phyloP scores from a whole-genome alignment of 2,113 vertebrate genomes.

The Mormyrus lacerda region DNA sequence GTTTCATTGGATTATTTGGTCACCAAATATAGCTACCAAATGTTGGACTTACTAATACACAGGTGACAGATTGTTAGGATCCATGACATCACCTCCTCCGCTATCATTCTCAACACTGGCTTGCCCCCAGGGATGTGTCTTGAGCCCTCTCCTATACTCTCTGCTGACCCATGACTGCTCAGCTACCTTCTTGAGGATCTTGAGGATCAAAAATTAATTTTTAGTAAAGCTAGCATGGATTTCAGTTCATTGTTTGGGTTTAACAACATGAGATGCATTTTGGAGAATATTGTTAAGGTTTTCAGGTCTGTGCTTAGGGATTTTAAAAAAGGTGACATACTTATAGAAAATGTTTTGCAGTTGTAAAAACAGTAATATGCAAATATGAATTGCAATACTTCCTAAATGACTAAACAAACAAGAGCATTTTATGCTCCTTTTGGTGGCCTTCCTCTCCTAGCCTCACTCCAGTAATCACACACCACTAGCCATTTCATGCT shows the following conservation, averaged over 20 bases:
- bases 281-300: background rate
- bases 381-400: background rate
- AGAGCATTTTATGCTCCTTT: background rate
- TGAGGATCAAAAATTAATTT: no score
- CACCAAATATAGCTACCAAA: no score
- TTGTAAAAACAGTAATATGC: background rate
- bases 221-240: no score
- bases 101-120: no score
- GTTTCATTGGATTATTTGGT: no score
- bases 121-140: no score
- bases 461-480: background rate
- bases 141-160: no score
- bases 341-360: background rate
- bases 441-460: background rate
- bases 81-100: no score
- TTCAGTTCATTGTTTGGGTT: background rate
- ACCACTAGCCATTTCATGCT: background rate
- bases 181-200: no score
- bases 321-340: background rate
- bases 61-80: no score
- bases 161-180: no score
- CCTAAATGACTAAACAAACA: background rate
- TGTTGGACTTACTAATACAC: no score
- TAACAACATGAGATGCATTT: background rate
- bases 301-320: background rate